Evolutionary conservation across 2,113 vertebrate genomes (phyloP).

Genomic region (Paralichthys olivaceus): DNA sequence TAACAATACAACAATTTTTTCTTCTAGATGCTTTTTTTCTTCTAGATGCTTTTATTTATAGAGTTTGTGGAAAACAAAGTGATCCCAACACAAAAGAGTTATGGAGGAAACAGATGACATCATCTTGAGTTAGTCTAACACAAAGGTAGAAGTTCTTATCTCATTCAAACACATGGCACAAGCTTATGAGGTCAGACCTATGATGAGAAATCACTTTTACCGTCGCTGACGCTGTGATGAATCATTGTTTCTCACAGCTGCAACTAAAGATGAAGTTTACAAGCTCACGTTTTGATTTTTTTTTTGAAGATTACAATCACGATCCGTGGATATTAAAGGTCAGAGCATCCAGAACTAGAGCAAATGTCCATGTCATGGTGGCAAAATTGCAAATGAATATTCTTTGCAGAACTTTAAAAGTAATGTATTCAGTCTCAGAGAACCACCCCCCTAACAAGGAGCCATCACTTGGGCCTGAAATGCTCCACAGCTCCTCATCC

Average conservation of each 20-base stretch:
- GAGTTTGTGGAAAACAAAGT: conserved; percentile 23
- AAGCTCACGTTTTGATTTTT: no score
- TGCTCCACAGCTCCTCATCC: conserved; percentile 14
- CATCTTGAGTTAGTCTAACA: background rate
- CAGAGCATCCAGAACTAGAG: no score
- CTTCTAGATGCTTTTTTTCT: no score
- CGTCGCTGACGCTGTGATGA: background rate
- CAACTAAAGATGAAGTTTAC: no score
- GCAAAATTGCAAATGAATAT: background rate
- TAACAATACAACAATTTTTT: no score
- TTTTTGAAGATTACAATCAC: no score
- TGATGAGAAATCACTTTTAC: background rate
- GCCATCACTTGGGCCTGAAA: conserved; percentile 31
- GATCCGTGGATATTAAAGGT: no score
- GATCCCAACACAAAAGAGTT: background rate
- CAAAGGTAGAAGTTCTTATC: background rate
- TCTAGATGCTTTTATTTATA: background rate
- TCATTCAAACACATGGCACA: background rate
- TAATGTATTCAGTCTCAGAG: background rate
- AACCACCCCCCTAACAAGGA: conserved; percentile 36
- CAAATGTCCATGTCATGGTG: no score
- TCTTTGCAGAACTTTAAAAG: background rate
- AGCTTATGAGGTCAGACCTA: background rate
- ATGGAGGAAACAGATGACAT: conserved; percentile 1
- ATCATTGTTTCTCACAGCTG: background rate